Evolutionary conservation across 2,113 vertebrate genomes (phyloP), one percentile per base, ranked within the genome.

Genomic region (Sorex araneus): DNA sequence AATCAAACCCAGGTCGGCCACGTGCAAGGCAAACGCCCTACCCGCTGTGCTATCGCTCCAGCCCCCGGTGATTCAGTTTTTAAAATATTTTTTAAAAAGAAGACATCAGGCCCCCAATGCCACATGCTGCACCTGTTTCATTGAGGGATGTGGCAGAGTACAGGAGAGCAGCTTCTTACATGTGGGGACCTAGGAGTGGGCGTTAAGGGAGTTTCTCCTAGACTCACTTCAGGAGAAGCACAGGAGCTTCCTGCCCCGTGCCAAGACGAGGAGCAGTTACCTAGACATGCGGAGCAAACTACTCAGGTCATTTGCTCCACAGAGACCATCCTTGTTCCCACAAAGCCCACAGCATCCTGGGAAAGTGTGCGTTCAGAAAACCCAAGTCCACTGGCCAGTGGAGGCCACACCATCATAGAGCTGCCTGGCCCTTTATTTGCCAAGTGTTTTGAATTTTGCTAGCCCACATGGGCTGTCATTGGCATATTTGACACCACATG

Each of bases 151-250:
- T 67, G 8, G 36, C 28, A 0, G 36, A 34, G 21, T 76, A 34
- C 47, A 23, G 4, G 60, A 34, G 18, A 80, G 43, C 47, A 18
- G 3, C 8, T 28, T 43, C 15, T 5, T 30, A 54, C 1, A 13
- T 2, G 0, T 25, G 71, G 27, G 47, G 1, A 30, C 71, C 13
- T 16, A 6, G 36, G 54, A 66, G 19, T 6, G 18, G 25, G 8
- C 2, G 30, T 27, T 18, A 0, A 2, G 8, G 21, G 50, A 28
- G 21, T 57, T 66, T 76, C 43, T 11, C 32, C 27, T 27, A 69
- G 30, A 30, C 60, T 2, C 19, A 66, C 57, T 63, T 82, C 32
- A 70, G 73, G 43, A 73, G 57, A 6, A 60, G 60, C 23, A 43
- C 19, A 66, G 50, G 57, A 73, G 66, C 43, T 19, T n/a, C 87